These are phyloP conservation scores for Orycteropus afer DNA, from an alignment of 2,113 vertebrate species.

Conservation along the genomic window DNA sequence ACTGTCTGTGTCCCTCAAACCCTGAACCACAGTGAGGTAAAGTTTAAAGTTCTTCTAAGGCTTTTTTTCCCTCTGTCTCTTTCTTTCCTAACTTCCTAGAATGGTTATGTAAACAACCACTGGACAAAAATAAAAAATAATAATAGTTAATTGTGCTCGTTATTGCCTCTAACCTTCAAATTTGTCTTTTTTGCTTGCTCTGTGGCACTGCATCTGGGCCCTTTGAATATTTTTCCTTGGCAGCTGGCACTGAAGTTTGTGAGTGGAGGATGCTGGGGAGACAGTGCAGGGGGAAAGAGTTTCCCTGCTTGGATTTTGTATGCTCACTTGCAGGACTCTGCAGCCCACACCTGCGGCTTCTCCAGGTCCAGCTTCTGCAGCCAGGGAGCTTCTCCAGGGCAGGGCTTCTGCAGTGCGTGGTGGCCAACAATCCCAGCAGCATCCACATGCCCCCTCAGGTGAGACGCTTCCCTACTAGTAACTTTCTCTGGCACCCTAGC, in stretches of 20 bases:
- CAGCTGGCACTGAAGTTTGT: background rate
- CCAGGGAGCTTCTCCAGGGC: background rate
- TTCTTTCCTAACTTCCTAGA: background rate
- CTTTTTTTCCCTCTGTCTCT: background rate
- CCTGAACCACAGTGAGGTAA: background rate
- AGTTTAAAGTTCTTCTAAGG: background rate
- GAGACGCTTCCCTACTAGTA: background rate
- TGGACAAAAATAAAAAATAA: background rate
- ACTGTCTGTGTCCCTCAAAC: background rate
- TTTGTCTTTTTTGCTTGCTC: background rate
- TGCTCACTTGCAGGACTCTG: background rate
- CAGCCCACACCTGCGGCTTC: background rate
- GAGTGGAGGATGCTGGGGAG: background rate
- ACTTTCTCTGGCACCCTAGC: background rate
- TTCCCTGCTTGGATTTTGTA: background rate
- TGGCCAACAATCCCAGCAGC: background rate
- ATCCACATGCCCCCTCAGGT: background rate
- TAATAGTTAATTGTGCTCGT: background rate
- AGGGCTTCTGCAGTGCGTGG: background rate
- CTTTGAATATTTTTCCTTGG: background rate
- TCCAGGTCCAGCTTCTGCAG: background rate
- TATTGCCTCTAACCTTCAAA: background rate
- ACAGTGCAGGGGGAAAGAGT: background rate
- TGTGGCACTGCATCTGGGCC: background rate
- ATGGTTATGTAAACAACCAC: background rate